Conservation (phyloP, 2,797 vertebrate genomes). For the Danio choprae region DNA sequence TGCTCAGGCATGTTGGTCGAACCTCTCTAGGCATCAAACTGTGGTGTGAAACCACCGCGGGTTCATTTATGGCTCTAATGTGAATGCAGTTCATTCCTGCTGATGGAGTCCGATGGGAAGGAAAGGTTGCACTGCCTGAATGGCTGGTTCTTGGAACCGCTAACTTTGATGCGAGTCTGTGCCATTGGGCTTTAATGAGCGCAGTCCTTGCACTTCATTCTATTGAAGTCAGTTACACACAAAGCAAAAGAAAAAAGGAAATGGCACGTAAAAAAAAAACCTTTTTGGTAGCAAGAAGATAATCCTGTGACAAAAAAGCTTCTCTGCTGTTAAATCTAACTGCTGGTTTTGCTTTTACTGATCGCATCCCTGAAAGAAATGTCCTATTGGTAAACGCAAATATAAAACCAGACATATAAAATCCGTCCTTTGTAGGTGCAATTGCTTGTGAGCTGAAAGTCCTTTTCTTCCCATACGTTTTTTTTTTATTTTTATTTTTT, state of each 20-base stretch:
- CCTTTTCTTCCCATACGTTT: slow-evolving; percentile 62
- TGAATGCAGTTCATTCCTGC: slow-evolving; percentile 6
- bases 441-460: slow-evolving; percentile 55
- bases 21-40: slow-evolving; percentile 25
- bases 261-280: slow-evolving; percentile 60
- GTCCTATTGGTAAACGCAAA: slow-evolving; percentile 50
- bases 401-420: slow-evolving; percentile 72
- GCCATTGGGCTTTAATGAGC: slow-evolving; percentile 24
- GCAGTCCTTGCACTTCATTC: slow-evolving; percentile 26
- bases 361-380: slow-evolving; percentile 76
- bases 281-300: slow-evolving; percentile 78
- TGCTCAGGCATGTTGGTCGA: slow-evolving; percentile 18
- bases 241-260: slow-evolving; percentile 34
- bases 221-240: slow-evolving; percentile 26
- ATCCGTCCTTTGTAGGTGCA: slow-evolving; percentile 59
- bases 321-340: slow-evolving; percentile 67
- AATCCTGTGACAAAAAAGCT: slow-evolving; percentile 61
- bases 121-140: background rate
- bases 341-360: slow-evolving; percentile 77
- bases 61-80: slow-evolving; percentile 33
- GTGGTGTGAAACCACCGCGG: background rate
- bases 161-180: background rate
- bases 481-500: slow-evolving; percentile 66
- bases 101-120: background rate
- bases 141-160: background rate